phyloP scores from a whole-genome alignment of 2,797 vertebrate species.

The Tolypeutes matacus region DNA sequence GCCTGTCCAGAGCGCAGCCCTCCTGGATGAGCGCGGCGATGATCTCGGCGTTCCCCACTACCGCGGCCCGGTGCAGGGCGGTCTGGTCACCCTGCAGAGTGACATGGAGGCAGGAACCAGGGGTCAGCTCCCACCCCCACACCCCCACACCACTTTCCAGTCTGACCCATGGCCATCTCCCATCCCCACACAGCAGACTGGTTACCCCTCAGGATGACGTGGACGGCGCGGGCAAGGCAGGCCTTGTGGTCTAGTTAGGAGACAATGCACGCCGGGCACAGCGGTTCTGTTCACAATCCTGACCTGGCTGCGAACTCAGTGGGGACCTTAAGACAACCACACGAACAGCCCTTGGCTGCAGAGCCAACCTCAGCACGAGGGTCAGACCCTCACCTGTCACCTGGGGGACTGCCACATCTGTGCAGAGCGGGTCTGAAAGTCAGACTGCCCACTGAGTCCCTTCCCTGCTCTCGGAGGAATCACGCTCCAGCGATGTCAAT shows the following conservation, averaged over 20 bases:
- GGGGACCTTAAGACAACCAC: not conserved
- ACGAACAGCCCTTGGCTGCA: not conserved
- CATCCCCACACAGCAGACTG: not conserved
- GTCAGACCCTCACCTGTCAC: not conserved
- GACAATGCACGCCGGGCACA: not conserved
- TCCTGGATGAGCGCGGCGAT: slow-evolving; percentile 94
- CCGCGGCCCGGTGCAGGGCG: slow-evolving; percentile 94
- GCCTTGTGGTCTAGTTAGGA: slow-evolving; percentile 37
- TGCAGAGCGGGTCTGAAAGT: not conserved
- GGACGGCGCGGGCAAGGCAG: not conserved
- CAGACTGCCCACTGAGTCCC: not conserved
- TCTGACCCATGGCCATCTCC: not conserved
- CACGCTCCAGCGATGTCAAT: not conserved
- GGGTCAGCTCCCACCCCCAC: not conserved
- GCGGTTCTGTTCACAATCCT: not conserved
- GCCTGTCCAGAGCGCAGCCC: slow-evolving; percentile 96
- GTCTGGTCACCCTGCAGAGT: slow-evolving; percentile 95
- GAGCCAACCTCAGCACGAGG: not conserved
- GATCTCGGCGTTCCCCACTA: slow-evolving; percentile 94
- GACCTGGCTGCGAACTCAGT: not conserved
- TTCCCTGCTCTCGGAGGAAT: not conserved
- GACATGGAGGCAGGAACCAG: not conserved
- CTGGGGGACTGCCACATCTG: not conserved
- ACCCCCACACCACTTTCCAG: not conserved
- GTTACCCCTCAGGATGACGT: not conserved